These are phyloP conservation scores for Tylochromis polylepis DNA, from an alignment of 2,113 vertebrate genomes.

Conservation along the genomic window DNA sequence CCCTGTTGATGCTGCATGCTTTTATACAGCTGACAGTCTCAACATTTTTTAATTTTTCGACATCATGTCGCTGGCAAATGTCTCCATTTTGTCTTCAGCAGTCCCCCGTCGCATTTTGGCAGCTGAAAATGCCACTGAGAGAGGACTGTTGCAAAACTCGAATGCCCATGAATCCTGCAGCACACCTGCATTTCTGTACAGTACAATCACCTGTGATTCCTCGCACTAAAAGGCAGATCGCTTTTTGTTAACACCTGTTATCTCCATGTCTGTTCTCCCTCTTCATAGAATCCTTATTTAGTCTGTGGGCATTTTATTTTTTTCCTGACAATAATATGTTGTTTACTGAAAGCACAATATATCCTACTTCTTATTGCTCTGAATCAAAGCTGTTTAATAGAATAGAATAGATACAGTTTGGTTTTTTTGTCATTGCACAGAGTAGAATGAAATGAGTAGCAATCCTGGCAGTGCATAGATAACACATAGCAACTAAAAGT, in stretches of 20 bases:
- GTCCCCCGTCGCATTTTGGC: background rate
- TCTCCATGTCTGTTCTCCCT: fast-evolving
- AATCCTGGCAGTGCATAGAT: background rate
- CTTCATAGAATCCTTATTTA: background rate
- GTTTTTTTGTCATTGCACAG: background rate
- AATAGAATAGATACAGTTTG: too few species aligned
- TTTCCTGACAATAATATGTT: background rate
- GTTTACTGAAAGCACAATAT: background rate
- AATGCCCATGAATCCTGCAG: background rate
- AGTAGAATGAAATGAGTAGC: background rate
- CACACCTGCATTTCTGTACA: background rate
- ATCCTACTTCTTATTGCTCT: background rate
- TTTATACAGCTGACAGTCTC: background rate
- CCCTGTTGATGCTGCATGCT: background rate
- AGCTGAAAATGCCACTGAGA: background rate
- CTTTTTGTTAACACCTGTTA: background rate
- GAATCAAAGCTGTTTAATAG: background rate
- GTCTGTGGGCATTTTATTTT: background rate
- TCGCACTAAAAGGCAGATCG: background rate
- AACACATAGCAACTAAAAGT: too few species aligned
- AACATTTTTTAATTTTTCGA: background rate
- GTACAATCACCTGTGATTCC: background rate
- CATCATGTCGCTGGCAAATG: background rate
- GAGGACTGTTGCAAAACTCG: background rate
- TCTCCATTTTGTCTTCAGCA: background rate